Evolutionary conservation across 1,140 invertebrate species (phyloP).

Genomic region (Euwallacea fornicatus): DNA sequence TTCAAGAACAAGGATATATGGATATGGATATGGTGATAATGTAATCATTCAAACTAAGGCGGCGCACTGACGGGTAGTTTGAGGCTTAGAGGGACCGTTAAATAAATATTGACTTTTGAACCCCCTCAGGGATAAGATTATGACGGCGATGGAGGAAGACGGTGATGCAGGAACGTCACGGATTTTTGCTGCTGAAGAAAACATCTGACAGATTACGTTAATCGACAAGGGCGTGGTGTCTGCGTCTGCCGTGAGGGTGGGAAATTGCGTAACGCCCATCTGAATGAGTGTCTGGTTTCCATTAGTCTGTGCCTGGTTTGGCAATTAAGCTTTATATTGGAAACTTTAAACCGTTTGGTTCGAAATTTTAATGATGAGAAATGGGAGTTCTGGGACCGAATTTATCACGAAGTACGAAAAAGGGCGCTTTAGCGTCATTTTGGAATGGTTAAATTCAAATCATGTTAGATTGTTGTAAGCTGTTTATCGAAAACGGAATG

Average conservation of each 20-base stretch:
- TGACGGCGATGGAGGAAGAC: neutral
- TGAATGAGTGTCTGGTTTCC: too few relatives aligned
- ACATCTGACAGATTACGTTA: neutral
- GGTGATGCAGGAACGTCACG: neutral
- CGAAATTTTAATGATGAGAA: too few relatives aligned
- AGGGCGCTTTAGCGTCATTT: too few relatives aligned
- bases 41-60: constrained; percentile 25
- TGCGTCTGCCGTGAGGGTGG: neutral
- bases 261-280: constrained; percentile 18
- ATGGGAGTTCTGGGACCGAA: too few relatives aligned
- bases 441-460: too few relatives aligned
- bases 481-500: too few relatives aligned
- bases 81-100: constrained; percentile 13
- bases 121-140: constrained; percentile 1
- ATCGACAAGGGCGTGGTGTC: constrained; percentile 4
- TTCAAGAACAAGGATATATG: constrained; percentile 29
- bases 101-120: constrained; percentile 26
- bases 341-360: too few relatives aligned
- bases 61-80: constrained; percentile 24
- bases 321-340: too few relatives aligned
- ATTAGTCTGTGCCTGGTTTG: too few relatives aligned
- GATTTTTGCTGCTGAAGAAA: neutral
- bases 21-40: constrained; percentile 24
- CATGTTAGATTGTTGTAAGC: too few relatives aligned
- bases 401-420: too few relatives aligned